Base-by-base conservation (phyloP, 2,113 vertebrate species). In the Speoplatyrhinus poulsoni region DNA sequence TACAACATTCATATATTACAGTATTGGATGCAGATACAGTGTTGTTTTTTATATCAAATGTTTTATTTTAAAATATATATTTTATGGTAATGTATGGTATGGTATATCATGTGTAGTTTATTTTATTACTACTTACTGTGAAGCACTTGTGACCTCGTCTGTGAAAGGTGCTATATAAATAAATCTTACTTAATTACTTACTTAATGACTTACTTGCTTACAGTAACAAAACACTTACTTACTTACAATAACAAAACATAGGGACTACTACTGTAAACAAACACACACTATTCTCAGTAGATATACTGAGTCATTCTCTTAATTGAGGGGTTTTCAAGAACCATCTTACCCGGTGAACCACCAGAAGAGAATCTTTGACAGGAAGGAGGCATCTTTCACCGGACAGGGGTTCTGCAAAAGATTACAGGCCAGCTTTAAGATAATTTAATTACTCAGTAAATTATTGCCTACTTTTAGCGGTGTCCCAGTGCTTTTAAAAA, bases 311-410 rank as follows among this genome's bases (percentile, higher is more conserved):
- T 86, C 79, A 82, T 13, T 32, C 11, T 1, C 49, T 75, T 62
- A 86, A 85, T 80, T 82, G 12, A 3, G 11, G 62, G 65, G 54
- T 80, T 79, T 76, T 17, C 64, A 81, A 85, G 79, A 87, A 81
- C 83, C 82, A 79, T 82, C 96, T 93, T 94, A 98, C 96, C 96
- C 90, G 71, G 91, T 95, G 78, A 97, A 94, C 96, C 97, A 98
- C 96, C 96, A 98, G 92, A 97, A 98, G 67, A 93, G 94, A 71
- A 94, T 93, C 90, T 93, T 96, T 73, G 96, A 97, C 80, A 95
- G 92, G 85, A 97, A 96, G 55, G 94, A 96, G 52, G 94, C 94
- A 76, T 93, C 93, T 54, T 89, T 88, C 75, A 96, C 93, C 9
- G 97, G 97, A 83, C 95, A 98, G 1, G 93, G 92, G 77, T 97